phyloP scores from a whole-genome alignment of 2,888 invertebrate genomes.

The Drosophila fulvimacula region DNA sequence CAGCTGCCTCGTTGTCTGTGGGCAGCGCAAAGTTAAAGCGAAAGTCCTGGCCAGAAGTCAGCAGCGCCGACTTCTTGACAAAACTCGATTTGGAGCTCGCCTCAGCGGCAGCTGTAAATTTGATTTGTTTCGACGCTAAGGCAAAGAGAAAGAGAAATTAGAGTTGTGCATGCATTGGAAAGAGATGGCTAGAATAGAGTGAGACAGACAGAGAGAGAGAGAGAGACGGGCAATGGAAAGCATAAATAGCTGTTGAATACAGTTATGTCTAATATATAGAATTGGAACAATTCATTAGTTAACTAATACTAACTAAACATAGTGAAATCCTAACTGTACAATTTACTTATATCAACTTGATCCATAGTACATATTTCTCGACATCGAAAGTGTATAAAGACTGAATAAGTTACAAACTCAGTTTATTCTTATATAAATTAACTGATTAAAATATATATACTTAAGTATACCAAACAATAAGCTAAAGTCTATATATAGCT shows the following conservation, averaged over 20 bases:
- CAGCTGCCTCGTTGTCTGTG: neutral
- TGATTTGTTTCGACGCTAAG: conserved; percentile 83
- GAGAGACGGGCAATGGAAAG: neutral
- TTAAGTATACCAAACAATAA: too few species aligned
- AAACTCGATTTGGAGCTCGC: conserved; percentile 88
- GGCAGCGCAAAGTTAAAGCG: conserved; percentile 86
- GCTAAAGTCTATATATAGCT: too few species aligned
- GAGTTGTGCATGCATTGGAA: conserved; percentile 3
- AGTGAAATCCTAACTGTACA: too few species aligned
- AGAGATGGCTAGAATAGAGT: neutral
- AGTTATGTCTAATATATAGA: neutral
- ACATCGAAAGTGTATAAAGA: too few species aligned
- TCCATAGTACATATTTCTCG: too few species aligned
- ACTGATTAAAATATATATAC: too few species aligned
- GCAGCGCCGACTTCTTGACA: conserved; percentile 88
- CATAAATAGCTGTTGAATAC: neutral
- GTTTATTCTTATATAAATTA: too few species aligned
- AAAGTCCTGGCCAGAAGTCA: conserved; percentile 86
- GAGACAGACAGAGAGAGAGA: neutral
- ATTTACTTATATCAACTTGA: too few species aligned
- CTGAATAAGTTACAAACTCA: too few species aligned
- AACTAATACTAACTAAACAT: too few species aligned
- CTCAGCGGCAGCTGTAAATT: conserved; percentile 86
- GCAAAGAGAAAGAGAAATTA: neutral
- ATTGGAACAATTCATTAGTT: neutral